These are phyloP conservation scores for Oegoconia quadripuncta DNA, from an alignment of 2,888 invertebrate species.

Conservation along the genomic window DNA sequence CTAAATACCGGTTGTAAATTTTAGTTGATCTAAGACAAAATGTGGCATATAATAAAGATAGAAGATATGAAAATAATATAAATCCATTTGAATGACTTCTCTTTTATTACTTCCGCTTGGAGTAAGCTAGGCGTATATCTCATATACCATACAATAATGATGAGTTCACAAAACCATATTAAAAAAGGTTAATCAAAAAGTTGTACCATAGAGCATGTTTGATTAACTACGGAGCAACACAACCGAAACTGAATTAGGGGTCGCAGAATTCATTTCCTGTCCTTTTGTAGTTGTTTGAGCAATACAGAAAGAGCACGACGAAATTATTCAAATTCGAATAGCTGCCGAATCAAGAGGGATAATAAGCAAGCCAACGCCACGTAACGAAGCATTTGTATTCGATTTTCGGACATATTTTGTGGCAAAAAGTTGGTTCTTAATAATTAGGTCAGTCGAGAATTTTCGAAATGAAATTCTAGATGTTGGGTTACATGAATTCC, in stretches of 20 bases:
- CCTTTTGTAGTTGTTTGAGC: conserved; percentile 17
- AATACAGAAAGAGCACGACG: conserved; percentile 15
- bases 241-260: conserved; percentile 19
- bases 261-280: conserved; percentile 21
- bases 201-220: conserved; percentile 11
- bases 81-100: too few relatives aligned
- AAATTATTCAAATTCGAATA: conserved; percentile 24
- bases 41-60: too few relatives aligned
- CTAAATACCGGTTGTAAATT: too few relatives aligned
- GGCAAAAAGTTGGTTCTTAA: not conserved
- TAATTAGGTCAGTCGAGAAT: not conserved
- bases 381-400: conserved; percentile 12
- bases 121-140: not conserved
- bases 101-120: not conserved
- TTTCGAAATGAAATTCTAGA: too few relatives aligned
- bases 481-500: too few relatives aligned
- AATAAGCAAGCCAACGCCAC: conserved; percentile 1
- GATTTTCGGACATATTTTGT: conserved; percentile 1
- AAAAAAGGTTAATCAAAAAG: conserved; percentile 7
- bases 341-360: conserved; percentile 12
- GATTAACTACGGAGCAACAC: conserved; percentile 13
- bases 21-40: too few relatives aligned
- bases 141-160: not conserved
- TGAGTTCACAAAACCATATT: conserved; percentile 1
- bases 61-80: too few relatives aligned